A percentile compares a stretch with the other conserved stretches of the same genome.
These are phyloP conservation scores for Brachionichthys hirsutus DNA, from an alignment of 2,113 vertebrate genomes.

Conservation along the genomic window DNA sequence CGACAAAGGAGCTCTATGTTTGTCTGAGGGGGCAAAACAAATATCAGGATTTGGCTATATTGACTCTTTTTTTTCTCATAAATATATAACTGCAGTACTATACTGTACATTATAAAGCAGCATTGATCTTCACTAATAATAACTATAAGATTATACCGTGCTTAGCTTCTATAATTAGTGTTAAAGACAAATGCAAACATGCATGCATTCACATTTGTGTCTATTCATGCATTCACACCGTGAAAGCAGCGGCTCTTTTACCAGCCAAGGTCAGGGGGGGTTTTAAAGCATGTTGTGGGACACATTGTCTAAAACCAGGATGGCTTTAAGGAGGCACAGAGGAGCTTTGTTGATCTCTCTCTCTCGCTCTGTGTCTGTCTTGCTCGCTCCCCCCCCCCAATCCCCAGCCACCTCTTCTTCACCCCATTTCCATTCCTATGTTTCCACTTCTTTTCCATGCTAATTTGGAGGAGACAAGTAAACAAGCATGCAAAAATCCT, in stretches of 20 bases:
- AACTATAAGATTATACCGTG: too few relatives aligned
- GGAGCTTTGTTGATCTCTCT: conserved; percentile 68
- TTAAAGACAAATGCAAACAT: background rate
- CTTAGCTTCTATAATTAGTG: too few relatives aligned
- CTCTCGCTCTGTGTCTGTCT: conserved; percentile 18
- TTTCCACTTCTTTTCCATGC: conserved; percentile 75
- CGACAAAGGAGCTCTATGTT: too few relatives aligned
- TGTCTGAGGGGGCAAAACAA: too few relatives aligned
- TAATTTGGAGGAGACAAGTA: conserved; percentile 60
- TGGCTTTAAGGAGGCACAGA: conserved; percentile 65
- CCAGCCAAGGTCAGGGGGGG: conserved; percentile 32
- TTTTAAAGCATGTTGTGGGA: conserved; percentile 46
- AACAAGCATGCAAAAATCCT: conserved; percentile 46
- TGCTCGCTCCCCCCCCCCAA: conserved; percentile 45
- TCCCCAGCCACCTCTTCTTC: conserved; percentile 52
- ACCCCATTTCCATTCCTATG: conserved; percentile 70
- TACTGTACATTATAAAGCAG: too few relatives aligned
- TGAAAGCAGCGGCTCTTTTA: conserved; percentile 30
- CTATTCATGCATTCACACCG: conserved; percentile 2
- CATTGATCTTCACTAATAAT: too few relatives aligned
- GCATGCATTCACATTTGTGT: conserved; percentile 18
- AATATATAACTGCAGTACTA: too few relatives aligned
- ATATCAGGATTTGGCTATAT: too few relatives aligned
- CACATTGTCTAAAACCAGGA: conserved; percentile 60
- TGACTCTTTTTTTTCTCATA: too few relatives aligned